Base-by-base conservation (phyloP, 23 tunicate genomes). In the Corella eumyota region DNA sequence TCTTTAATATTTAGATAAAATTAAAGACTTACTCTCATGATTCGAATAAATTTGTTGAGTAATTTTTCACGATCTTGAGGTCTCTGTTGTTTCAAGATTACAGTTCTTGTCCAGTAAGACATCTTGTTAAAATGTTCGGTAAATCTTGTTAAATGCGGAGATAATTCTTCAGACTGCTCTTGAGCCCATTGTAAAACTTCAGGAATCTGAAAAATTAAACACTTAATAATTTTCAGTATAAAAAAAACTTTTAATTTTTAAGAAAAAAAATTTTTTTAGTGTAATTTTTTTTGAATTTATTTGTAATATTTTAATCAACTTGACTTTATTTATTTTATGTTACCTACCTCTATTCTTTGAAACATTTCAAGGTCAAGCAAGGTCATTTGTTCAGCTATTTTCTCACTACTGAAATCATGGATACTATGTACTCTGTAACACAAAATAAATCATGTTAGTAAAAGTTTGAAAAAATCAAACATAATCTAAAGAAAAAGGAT, bases 361-460 rank as follows among this genome's bases (percentile, higher is more conserved):
- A 88, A 88, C 56, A 79, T 30, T 31, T 88, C 88, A 15, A 73
- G 51, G 50, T 88, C 96, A 19, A 88, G 77, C 49, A 78, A 56
- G 20, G 96, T 88, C 96, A 88, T 78, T 53, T 88, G 96, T 46
- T 88, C 96, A 23, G 96, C 96, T 3, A 88, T 35, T 53, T 73
- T 88, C 52, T 88, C 96, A 62, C 96, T 88, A 47, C 81, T 67
- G 77, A 88, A 88, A 30, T 88, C 96, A 29, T 65, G 71, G 35
- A 88, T 69, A 36, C 82, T 73, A 65, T 54, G 47, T 21, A 78
- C 90, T 48, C 96, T 88, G 72, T 21, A 58, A 5, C 45, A n/a
- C n/a, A n/a, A n/a, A n/a, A n/a, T n/a, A n/a, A n/a, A n/a, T 25
- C 53, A 26, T 25, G 19, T 25, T 25, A 20, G 56, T 62, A 27